Conservation (phyloP, 2,888 invertebrate genomes). For the Ischnus inquisitorius region DNA sequence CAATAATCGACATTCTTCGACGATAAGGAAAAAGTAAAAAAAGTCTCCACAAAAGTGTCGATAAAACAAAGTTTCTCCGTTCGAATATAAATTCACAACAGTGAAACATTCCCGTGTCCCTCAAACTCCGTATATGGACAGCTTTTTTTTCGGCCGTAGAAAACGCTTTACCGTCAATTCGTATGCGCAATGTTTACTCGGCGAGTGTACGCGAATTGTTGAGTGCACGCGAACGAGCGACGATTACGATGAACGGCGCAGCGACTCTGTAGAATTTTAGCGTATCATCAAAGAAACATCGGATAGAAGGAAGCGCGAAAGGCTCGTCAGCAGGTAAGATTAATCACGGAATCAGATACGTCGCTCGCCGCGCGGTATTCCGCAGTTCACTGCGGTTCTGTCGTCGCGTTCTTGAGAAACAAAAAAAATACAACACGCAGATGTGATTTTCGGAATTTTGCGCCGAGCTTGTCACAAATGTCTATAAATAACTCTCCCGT, state of each 20-base stretch:
- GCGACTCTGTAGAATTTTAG: constrained; percentile 34
- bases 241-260: constrained; percentile 44
- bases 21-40: neutral
- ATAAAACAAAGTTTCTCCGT: constrained; percentile 9
- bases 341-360: constrained; percentile 22
- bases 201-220: constrained; percentile 13
- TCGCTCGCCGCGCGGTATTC: neutral
- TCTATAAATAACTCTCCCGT: constrained; percentile 16
- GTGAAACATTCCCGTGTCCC: neutral
- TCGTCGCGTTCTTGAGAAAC: neutral
- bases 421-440: neutral
- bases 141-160: constrained; percentile 13
- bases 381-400: neutral
- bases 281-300: neutral
- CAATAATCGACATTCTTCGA: neutral
- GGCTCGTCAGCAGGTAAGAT: constrained; percentile 11
- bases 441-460: neutral
- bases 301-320: neutral
- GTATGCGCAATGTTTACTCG: constrained; percentile 47
- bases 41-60: neutral
- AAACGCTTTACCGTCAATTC: constrained; percentile 12
- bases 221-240: constrained; percentile 7
- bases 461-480: neutral
- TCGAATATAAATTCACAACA: constrained; percentile 4
- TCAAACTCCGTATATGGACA: constrained; percentile 36